Base-by-base conservation (phyloP, 1,140 invertebrate species). In the Drosophila setifemur region DNA sequence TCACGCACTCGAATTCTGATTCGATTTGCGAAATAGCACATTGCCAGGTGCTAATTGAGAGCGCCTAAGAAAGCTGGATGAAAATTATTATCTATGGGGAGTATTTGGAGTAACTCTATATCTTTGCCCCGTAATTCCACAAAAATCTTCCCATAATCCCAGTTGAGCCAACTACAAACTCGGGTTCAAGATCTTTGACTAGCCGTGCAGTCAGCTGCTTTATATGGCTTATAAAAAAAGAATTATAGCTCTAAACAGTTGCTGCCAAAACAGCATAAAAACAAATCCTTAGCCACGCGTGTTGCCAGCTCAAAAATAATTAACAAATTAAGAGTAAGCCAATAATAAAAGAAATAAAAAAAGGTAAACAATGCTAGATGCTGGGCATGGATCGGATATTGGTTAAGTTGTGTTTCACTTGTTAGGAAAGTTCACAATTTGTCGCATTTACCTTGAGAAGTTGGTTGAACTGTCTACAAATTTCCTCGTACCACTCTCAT, bases 1-100 rank as follows among this genome's bases (percentile, higher is more conserved):
- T 83, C 63, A 73, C 61, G 42, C 70, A 70, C 57, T 44, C 49
- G 42, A 49, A 60, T 52, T 37, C 58, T 69, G 61, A 72, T 55
- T 58, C 44, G 55, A 29, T 43, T 63, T 49, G 58, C 73, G 25
- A 72, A 50, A 75, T 55, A 52, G 64, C 35, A 61, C 52, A 58
- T 49, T 25, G 53, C 14, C 11, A 53, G 47, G 70, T 83, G 79
- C 50, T 79, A 86, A 83, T 83, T 79, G 49, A 1, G 28, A 16
- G 35, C 71, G 45, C 53, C 40, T 64, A 61, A 31, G 26, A 29
- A n/a, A 6, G 25, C 19, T 8, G 40, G 1, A 48, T 39, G 31
- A 19, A 12, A 48, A 39, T 48, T 64, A 18, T 63, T 63, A 48
- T 64, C 19, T 23, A 14, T 21, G 11, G 16, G 35, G 11, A 18